Conservation (phyloP, 2,888 invertebrate species). For the Melinaea menophilus region DNA sequence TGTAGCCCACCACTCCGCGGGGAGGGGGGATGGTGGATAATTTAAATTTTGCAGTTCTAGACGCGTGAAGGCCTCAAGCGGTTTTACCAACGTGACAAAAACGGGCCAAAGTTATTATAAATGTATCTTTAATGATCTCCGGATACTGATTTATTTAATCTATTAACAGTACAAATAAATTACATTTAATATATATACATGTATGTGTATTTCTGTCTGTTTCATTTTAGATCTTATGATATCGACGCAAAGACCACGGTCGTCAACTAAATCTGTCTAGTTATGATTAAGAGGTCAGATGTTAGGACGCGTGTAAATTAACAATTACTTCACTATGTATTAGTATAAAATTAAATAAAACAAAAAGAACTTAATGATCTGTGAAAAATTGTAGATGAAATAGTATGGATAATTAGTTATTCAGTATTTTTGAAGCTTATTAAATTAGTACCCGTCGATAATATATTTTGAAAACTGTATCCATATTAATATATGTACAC, state of each 20-base stretch:
- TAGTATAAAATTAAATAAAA: constrained; percentile 2
- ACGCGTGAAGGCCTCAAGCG: background rate
- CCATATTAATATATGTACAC: constrained; percentile 5
- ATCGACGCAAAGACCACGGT: background rate
- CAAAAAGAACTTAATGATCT: constrained; percentile 19
- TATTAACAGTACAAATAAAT: background rate
- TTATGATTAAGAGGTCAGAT: no score
- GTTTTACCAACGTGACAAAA: constrained; percentile 13
- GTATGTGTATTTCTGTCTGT: background rate
- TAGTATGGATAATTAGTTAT: constrained; percentile 9
- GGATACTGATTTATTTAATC: constrained; percentile 1
- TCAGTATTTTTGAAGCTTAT: constrained; percentile 18
- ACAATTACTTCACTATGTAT: constrained; percentile 2
- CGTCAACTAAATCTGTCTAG: no score
- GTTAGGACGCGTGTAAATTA: background rate
- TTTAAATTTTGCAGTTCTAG: no score
- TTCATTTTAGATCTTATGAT: background rate
- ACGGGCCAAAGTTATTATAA: constrained; percentile 14
- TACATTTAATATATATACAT: background rate
- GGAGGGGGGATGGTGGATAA: no score
- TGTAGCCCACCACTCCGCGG: background rate
- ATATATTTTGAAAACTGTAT: constrained; percentile 15
- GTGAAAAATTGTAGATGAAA: constrained; percentile 9
- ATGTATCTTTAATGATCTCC: constrained; percentile 1
- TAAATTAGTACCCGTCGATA: constrained; percentile 5